These are phyloP conservation scores for Serranus cabrilla DNA, from an alignment of 2,797 vertebrate genomes.

Conservation along the genomic window DNA sequence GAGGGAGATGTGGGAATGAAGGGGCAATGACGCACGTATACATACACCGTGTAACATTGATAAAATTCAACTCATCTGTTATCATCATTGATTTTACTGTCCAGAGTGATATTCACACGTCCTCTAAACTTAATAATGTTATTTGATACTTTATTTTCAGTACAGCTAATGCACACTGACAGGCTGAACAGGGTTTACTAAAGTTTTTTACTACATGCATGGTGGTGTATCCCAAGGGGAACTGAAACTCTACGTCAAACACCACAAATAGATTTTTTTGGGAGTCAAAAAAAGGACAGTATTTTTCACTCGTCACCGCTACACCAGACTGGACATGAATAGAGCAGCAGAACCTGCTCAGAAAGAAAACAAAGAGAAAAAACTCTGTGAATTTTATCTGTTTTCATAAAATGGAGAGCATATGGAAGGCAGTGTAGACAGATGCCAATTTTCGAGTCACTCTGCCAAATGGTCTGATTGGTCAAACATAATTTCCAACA, in stretches of 20 bases:
- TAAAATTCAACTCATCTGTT: constrained; percentile 44
- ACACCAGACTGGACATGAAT: neutral
- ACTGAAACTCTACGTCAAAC: constrained; percentile 23
- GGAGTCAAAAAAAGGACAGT: constrained; percentile 11
- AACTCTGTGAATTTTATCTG: neutral
- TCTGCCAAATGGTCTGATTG: constrained; percentile 29
- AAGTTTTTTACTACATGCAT: constrained; percentile 19
- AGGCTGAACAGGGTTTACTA: constrained; percentile 14
- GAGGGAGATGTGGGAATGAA: constrained; percentile 11
- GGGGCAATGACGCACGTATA: neutral
- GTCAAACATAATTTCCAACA: constrained; percentile 18
- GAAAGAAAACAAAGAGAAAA: neutral
- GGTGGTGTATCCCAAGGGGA: neutral
- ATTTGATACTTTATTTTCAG: constrained; percentile 41
- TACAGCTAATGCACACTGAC: constrained; percentile 9
- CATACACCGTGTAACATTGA: constrained; percentile 31
- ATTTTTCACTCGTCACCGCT: neutral
- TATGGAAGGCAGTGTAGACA: constrained; percentile 13
- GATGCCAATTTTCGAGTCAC: neutral
- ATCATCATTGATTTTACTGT: constrained; percentile 43
- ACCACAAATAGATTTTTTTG: constrained; percentile 9
- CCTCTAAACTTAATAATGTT: constrained; percentile 40
- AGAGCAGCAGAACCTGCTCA: neutral
- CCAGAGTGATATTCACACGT: constrained; percentile 44
- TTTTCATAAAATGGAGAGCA: constrained; percentile 3